These are phyloP conservation scores for Incurvaria masculella DNA, from an alignment of 2,888 invertebrate species.

Conservation along the genomic window DNA sequence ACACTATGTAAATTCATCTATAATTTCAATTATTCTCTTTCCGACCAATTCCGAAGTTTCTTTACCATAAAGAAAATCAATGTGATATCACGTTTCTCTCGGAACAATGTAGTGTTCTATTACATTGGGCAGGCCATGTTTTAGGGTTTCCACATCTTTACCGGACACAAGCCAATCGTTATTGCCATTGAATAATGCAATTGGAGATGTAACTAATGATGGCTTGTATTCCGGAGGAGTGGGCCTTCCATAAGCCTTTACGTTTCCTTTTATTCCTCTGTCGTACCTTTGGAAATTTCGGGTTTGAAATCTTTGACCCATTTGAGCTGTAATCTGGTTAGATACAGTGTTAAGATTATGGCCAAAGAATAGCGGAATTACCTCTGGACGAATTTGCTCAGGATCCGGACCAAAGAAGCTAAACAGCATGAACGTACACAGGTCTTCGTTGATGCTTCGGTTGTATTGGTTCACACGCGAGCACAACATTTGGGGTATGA, in stretches of 20 bases:
- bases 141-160: slow-evolving; percentile 53
- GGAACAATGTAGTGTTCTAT: slow-evolving; percentile 58
- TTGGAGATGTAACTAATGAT: slow-evolving; percentile 30
- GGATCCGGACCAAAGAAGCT: background rate
- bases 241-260: slow-evolving; percentile 29
- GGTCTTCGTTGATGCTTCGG: background rate
- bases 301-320: slow-evolving; percentile 43
- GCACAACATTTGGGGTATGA: background rate
- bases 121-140: slow-evolving; percentile 52
- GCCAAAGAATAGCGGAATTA: slow-evolving; percentile 47
- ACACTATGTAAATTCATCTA: background rate
- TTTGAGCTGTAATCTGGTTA: slow-evolving; percentile 43
- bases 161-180: slow-evolving; percentile 64
- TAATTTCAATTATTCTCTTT: background rate
- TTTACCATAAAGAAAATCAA: slow-evolving; percentile 36
- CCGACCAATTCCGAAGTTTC: slow-evolving; percentile 20
- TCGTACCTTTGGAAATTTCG: slow-evolving; percentile 36
- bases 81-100: slow-evolving; percentile 44
- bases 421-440: background rate
- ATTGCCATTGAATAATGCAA: slow-evolving; percentile 32
- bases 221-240: slow-evolving; percentile 38
- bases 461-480: background rate
- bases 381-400: background rate
- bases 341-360: slow-evolving; percentile 56
- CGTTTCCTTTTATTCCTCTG: slow-evolving; percentile 32